phyloP scores from a whole-genome alignment of 2,888 invertebrate genomes.

The Pegoplata infirma region DNA sequence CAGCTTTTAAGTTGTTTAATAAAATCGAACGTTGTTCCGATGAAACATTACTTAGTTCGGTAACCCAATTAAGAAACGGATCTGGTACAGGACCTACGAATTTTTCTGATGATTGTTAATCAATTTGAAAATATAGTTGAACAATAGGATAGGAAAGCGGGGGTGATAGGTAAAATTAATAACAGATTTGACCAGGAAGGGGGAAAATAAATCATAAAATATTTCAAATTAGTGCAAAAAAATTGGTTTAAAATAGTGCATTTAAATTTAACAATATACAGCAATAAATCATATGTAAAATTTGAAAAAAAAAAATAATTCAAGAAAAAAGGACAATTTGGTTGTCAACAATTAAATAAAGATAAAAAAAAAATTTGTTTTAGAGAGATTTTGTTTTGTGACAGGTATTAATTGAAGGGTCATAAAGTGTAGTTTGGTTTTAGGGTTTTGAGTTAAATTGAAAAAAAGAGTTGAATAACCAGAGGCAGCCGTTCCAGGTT shows the following conservation, averaged over 20 bases:
- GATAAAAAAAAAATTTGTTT: constrained; percentile 24
- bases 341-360: constrained; percentile 33
- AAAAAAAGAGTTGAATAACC: constrained; percentile 49
- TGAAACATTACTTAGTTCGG: constrained; percentile 91
- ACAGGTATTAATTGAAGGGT: background rate
- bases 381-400: constrained; percentile 5
- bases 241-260: constrained; percentile 30
- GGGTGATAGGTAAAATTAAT: constrained; percentile 30
- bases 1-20: constrained; percentile 92
- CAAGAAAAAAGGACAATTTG: constrained; percentile 34
- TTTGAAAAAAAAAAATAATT: constrained; percentile 38
- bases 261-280: constrained; percentile 28
- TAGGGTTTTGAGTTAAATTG: background rate
- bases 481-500: constrained; percentile 57
- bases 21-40: constrained; percentile 88
- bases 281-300: constrained; percentile 37
- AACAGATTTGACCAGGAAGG: constrained; percentile 16
- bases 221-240: background rate
- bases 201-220: constrained; percentile 12
- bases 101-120: constrained; percentile 75
- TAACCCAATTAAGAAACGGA: constrained; percentile 91
- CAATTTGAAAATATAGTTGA: constrained; percentile 30
- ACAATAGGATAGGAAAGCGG: constrained; percentile 17
- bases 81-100: constrained; percentile 90
- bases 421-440: constrained; percentile 9